Evolutionary conservation across 2,797 vertebrate species (phyloP).

Genomic region (Danio aesculapii): DNA sequence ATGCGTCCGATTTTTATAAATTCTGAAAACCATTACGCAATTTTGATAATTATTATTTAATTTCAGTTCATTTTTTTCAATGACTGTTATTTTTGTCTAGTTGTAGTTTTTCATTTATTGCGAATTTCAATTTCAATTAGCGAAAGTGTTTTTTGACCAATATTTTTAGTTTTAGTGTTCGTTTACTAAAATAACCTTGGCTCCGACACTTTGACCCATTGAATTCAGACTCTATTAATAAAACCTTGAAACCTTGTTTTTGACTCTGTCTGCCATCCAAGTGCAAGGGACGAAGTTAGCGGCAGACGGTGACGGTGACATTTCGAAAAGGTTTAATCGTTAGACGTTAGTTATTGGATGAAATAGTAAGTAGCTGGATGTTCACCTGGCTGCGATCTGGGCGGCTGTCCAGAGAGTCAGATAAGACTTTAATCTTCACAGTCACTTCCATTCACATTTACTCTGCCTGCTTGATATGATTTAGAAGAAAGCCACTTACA

Average conservation of each 20-base stretch:
- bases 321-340: conserved; percentile 23
- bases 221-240: conserved; percentile 29
- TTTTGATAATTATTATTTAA: too few relatives aligned
- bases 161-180: too few relatives aligned
- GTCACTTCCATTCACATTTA: conserved; percentile 24
- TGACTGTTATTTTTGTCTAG: too few relatives aligned
- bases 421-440: conserved; percentile 31
- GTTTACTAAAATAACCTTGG: too few relatives aligned
- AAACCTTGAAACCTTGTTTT: conserved; percentile 25
- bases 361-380: conserved; percentile 50
- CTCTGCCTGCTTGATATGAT: conserved; percentile 15
- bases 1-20: too few relatives aligned
- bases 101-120: too few relatives aligned
- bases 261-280: background rate
- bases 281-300: background rate
- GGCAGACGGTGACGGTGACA: background rate
- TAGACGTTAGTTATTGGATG: conserved; percentile 67
- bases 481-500: conserved; percentile 13
- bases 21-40: too few relatives aligned
- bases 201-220: conserved; percentile 16
- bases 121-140: too few relatives aligned
- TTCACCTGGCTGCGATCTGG: background rate
- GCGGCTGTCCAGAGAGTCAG: conserved; percentile 24
- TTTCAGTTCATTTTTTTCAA: too few relatives aligned
- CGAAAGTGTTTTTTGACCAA: too few relatives aligned